Base-by-base conservation (phyloP, 2,888 invertebrate species). In the Cosmia pyralina region DNA sequence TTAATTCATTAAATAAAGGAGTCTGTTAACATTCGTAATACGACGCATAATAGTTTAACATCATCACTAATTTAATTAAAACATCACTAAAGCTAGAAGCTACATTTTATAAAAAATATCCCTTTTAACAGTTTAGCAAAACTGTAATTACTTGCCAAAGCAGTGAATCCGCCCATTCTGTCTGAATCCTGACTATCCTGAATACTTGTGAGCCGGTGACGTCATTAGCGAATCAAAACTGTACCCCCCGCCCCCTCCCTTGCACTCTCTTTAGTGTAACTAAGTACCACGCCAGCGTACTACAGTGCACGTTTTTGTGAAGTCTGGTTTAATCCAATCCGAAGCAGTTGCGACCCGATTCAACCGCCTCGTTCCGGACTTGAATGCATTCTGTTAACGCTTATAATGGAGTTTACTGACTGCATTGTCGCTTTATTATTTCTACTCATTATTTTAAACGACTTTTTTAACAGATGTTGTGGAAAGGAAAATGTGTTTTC, bases 161-260 rank as follows among this genome's bases (percentile, higher is more conserved):
- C 73, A 65, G 59, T 77, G 83, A 77, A 55, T 75, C 68, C 50
- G 44, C 50, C 81, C 60, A 78, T 81, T 85, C 72, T 79, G 71
- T 63, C 67, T 75, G 72, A 77, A 68, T 75, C 70, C 71, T 74
- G 59, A 74, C 74, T 75, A 68, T 78, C 77, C 77, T 72, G 77
- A 75, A 79, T 76, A 75, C 77, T 72, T 73, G 52, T 74, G 62
- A 75, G 66, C 71, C 53, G 62, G 71, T 86, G 81, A 81, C 83
- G 79, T 87, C 87, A 85, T 87, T 87, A 87, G 88, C 72, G 84
- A 80, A 66, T 83, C 77, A 71, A 83, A 82, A 75, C 70, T 80
- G 70, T 60, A 55, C 17, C 59, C 34, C 64, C 71, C 22, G 7
- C n/a, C 48, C 57, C 22, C 28, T 13, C 59, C 50, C 19, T 55